Evolutionary conservation across 2,888 invertebrate species (phyloP).

Genomic region (Sipha maydis): DNA sequence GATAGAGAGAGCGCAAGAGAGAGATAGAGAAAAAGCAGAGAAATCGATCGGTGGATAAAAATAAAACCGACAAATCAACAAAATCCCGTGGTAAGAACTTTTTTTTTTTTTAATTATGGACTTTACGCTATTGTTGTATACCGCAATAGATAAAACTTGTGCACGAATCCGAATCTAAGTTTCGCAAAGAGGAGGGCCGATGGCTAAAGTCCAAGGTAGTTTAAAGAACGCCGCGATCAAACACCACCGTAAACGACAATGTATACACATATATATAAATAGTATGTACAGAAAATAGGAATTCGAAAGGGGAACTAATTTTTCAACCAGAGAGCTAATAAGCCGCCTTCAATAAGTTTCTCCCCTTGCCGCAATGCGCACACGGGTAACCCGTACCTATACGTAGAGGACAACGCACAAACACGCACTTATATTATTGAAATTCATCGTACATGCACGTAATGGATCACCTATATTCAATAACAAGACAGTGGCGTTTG

Average conservation of each 20-base stretch:
- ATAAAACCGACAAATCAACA: background rate
- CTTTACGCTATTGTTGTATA: background rate
- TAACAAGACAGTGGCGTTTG: background rate
- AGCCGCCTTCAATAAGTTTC: background rate
- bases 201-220: background rate
- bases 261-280: background rate
- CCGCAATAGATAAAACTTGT: background rate
- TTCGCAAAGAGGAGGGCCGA: background rate
- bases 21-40: too few species aligned
- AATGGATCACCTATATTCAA: background rate
- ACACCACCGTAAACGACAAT: background rate
- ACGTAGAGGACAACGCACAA: too few species aligned
- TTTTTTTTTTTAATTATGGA: background rate
- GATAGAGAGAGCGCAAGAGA: too few species aligned
- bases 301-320: background rate
- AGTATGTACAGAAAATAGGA: background rate
- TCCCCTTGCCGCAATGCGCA: background rate
- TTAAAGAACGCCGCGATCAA: background rate
- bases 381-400: background rate
- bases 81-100: background rate
- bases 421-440: background rate
- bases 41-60: too few species aligned
- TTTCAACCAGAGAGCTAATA: background rate
- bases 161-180: background rate
- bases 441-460: background rate